A percentile compares a stretch with the other conserved stretches of the same genome.
Conservation (phyloP, 2,797 vertebrate species). For the Coregonus suidteri region DNA sequence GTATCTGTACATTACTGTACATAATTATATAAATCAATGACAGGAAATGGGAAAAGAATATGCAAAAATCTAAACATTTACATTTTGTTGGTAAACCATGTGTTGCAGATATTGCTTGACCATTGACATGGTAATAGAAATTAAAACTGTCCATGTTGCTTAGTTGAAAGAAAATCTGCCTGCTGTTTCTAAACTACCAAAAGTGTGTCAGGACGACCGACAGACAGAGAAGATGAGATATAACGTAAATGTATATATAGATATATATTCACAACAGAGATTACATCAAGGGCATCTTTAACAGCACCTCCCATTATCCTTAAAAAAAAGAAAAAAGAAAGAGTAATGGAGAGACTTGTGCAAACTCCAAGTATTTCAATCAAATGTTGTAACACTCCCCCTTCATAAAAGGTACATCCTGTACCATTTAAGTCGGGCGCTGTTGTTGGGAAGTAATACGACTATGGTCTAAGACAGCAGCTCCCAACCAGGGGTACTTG, state of each 20-base stretch:
- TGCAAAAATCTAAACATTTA: background rate
- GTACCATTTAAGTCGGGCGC: background rate
- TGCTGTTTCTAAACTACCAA: background rate
- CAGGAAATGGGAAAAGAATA: background rate
- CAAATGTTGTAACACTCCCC: background rate
- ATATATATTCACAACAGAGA: background rate
- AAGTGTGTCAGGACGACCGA: background rate
- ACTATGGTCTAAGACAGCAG: background rate
- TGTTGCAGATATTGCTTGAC: background rate
- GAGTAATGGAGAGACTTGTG: background rate
- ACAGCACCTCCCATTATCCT: background rate
- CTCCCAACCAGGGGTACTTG: no score
- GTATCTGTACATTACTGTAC: background rate
- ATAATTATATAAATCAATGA: background rate
- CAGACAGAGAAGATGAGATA: background rate
- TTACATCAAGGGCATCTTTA: background rate
- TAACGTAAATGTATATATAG: background rate
- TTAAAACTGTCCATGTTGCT: background rate
- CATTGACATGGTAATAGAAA: background rate
- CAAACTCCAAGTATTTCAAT: background rate
- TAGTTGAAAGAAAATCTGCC: background rate
- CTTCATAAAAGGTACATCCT: background rate
- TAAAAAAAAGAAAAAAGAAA: background rate
- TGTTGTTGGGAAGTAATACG: background rate
- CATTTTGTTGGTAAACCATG: no score